A percentile compares a stretch with the other conserved stretches of the same genome.
phyloP scores from a whole-genome alignment of 2,113 vertebrate species.

The Emydura subglobosa region DNA sequence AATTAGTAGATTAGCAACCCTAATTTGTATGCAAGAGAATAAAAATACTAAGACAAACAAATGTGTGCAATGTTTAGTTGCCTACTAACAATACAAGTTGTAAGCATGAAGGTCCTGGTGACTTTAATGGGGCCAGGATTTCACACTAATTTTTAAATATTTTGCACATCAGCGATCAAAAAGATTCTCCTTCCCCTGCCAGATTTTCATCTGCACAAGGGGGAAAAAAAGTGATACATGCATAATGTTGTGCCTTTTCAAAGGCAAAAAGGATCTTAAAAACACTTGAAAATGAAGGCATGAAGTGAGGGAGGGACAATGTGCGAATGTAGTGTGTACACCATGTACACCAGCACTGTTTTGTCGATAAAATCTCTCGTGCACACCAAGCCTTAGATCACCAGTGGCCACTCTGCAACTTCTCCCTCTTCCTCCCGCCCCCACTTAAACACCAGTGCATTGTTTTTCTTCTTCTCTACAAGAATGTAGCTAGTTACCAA shows the following conservation, averaged over 20 bases:
- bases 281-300: background rate
- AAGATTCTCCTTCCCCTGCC: background rate
- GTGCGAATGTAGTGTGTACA: too few relatives aligned
- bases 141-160: background rate
- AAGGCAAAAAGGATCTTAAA: background rate
- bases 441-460: background rate
- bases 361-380: too few relatives aligned
- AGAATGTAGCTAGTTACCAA: background rate
- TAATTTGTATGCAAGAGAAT: background rate
- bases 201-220: background rate
- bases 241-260: background rate
- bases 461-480: background rate
- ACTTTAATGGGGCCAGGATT: too few relatives aligned
- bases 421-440: rapidly evolving
- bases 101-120: background rate
- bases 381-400: background rate
- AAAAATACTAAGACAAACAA: background rate
- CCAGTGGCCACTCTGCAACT: background rate
- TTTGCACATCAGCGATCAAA: background rate
- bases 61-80: background rate
- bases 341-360: too few relatives aligned
- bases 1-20: too few relatives aligned
- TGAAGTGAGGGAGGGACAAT: background rate
- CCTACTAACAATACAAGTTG: background rate
- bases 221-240: background rate